These are phyloP conservation scores for Aplodontia rufa DNA, from an alignment of 2,113 vertebrate species.

Conservation along the genomic window DNA sequence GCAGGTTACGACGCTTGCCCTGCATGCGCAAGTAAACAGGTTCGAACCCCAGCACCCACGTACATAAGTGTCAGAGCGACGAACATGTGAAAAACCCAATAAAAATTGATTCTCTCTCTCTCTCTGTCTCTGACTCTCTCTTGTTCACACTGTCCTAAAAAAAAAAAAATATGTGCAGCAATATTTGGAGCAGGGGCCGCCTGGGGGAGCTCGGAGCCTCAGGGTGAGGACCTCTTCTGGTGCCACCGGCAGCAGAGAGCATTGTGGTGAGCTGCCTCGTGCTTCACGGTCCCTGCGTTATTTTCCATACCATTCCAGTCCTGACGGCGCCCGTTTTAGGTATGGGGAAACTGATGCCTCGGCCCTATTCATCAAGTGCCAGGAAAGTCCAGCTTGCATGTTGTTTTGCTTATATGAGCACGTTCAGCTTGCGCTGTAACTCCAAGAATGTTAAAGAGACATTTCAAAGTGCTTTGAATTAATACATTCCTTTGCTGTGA, in stretches of 20 bases:
- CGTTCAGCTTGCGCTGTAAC: background rate
- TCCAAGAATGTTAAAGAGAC: slow-evolving; percentile 53
- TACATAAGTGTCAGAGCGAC: no score
- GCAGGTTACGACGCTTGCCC: no score
- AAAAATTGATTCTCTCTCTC: no score
- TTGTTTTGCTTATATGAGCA: slow-evolving; percentile 43
- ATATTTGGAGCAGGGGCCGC: background rate
- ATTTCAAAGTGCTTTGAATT: slow-evolving; percentile 37
- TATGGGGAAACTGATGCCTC: slow-evolving; percentile 69
- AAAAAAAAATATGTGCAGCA: fast-evolving
- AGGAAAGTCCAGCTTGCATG: background rate
- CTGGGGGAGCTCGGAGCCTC: background rate
- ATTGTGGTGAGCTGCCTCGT: background rate
- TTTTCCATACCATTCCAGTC: background rate
- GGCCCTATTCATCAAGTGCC: slow-evolving; percentile 44
- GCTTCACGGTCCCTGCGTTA: background rate
- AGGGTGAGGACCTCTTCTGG: background rate
- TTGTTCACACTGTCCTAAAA: no score
- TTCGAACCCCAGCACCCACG: no score
- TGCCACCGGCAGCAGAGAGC: background rate
- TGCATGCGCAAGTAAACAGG: no score
- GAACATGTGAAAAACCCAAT: no score
- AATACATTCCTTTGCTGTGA: slow-evolving; percentile 55
- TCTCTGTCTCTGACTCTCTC: no score
- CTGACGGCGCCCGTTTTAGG: slow-evolving; percentile 52